phyloP scores from a whole-genome alignment of 2,113 vertebrate genomes.

The Aythya baeri region DNA sequence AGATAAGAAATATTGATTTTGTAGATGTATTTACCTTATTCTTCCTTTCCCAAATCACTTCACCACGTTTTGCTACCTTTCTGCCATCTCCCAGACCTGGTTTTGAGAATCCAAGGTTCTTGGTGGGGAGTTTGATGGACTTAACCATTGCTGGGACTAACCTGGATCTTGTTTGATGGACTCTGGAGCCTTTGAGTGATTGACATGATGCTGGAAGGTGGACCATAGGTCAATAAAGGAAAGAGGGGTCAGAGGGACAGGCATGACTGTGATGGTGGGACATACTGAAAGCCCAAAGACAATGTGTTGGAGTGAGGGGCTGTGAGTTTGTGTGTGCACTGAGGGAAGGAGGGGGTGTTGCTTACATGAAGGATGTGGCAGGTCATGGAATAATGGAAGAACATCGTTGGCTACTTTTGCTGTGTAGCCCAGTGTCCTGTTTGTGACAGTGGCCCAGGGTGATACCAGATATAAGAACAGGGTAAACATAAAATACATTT shows the following conservation, averaged over 20 bases:
- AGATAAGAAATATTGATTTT: not conserved
- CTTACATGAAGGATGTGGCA: not conserved
- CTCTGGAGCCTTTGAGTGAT: not conserved
- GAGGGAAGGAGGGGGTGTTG: not conserved
- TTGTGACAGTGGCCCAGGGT: not conserved
- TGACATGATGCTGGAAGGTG: not conserved
- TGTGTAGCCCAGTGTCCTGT: not conserved
- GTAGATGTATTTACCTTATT: not conserved
- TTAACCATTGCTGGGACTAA: not conserved
- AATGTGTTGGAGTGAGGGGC: not conserved
- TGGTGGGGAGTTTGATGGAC: rapidly evolving
- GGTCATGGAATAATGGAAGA: not conserved
- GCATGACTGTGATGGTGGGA: not conserved
- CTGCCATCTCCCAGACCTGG: not conserved
- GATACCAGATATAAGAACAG: not conserved
- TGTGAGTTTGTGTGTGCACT: not conserved
- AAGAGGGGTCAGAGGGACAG: not conserved
- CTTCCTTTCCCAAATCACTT: not conserved
- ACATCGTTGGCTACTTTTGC: not conserved
- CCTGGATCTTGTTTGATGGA: not conserved
- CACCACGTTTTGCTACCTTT: not conserved
- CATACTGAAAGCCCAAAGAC: not conserved
- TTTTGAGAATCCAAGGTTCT: not conserved
- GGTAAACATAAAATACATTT: not conserved
- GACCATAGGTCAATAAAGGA: rapidly evolving